Evolutionary conservation across 1,140 invertebrate species (phyloP).

Genomic region (Aphis craccivora): DNA sequence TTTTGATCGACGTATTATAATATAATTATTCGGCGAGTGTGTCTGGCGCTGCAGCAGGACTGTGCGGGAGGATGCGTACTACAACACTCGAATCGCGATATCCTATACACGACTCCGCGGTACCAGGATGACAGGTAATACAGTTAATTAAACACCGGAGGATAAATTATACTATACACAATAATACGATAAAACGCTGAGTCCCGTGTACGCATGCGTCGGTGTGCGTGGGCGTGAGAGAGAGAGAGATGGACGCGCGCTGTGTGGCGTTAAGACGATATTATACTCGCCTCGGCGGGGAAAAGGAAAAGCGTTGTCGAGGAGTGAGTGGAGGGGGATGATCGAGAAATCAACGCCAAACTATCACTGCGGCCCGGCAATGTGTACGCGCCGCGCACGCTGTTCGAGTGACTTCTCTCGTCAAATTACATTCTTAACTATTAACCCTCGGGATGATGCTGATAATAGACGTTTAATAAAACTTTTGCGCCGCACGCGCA

Average conservation of each 20-base stretch:
- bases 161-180: background rate
- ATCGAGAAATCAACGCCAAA: background rate
- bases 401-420: background rate
- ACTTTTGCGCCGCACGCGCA: background rate
- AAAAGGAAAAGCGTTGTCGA: background rate
- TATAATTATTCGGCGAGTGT: background rate
- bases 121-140: background rate
- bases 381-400: no score
- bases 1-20: slow-evolving; percentile 6
- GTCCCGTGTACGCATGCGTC: no score
- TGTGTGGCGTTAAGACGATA: background rate
- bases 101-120: background rate
- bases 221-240: no score
- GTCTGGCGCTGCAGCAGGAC: background rate
- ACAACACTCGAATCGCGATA: background rate
- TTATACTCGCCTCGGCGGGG: background rate
- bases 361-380: background rate
- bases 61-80: background rate
- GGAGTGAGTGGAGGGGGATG: no score
- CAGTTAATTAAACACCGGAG: slow-evolving; percentile 13
- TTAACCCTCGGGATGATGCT: background rate
- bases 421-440: background rate
- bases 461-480: slow-evolving; percentile 18
- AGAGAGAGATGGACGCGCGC: no score
- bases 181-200: no score